These are phyloP conservation scores for Pristionchus maxplancki DNA, from an alignment of 2,888 invertebrate genomes.

Conservation along the genomic window DNA sequence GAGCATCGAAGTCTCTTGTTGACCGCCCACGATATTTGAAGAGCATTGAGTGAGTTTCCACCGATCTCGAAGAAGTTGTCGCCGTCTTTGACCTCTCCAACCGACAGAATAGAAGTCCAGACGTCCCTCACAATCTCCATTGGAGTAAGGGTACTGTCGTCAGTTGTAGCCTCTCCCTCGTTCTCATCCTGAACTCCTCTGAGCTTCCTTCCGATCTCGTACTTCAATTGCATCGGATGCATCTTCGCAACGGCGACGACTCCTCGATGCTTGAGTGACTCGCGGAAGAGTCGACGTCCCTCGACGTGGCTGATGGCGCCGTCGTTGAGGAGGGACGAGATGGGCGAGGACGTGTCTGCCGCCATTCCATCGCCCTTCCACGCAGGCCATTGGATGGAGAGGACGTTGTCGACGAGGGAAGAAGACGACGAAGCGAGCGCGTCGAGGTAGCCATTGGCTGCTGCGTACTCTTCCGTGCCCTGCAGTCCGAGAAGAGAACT, in stretches of 20 bases:
- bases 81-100: slow-evolving; percentile 49
- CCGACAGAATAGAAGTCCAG: slow-evolving; percentile 48
- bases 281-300: slow-evolving; percentile 33
- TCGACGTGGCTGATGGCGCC: slow-evolving; percentile 19
- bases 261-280: slow-evolving; percentile 47
- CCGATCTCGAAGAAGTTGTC: slow-evolving; percentile 70
- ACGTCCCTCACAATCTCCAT: slow-evolving; percentile 50
- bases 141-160: not conserved
- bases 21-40: slow-evolving; percentile 71
- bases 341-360: not conserved
- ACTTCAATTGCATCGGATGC: slow-evolving; percentile 46
- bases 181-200: slow-evolving; percentile 11
- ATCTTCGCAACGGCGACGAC: slow-evolving; percentile 4
- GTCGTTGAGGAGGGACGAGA: slow-evolving; percentile 13
- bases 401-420: slow-evolving; percentile 35
- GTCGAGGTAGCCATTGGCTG: slow-evolving; percentile 68
- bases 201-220: not conserved
- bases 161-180: not conserved
- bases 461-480: slow-evolving; percentile 67
- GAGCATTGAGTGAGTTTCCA: slow-evolving; percentile 72
- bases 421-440: slow-evolving; percentile 50
- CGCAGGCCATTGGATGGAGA: slow-evolving; percentile 58
- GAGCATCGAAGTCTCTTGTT: slow-evolving; percentile 55
- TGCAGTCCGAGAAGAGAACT: slow-evolving; percentile 65
- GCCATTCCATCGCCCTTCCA: slow-evolving; percentile 59